Base-by-base conservation (phyloP, 2,113 vertebrate species). In the Coturnix japonica region DNA sequence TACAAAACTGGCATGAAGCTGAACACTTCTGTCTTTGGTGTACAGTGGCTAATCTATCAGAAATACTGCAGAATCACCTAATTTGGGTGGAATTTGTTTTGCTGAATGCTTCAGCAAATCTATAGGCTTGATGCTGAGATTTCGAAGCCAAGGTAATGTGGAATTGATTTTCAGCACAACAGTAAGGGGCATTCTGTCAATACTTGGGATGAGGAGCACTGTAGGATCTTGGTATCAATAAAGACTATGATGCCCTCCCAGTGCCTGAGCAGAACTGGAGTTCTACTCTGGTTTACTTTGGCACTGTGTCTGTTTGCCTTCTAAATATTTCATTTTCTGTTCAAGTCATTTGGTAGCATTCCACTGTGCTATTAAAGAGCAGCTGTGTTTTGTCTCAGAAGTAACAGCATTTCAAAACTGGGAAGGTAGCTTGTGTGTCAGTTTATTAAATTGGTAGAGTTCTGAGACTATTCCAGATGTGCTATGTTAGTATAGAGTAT, bases 301-400 rank as follows among this genome's bases (percentile, higher is more conserved):
- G 64, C 64, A 84, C 76, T 64, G 8, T 74, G 69, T 95, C 53
- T 76, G 26, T 80, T 84, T 85, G 70, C 39, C 46, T 39, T 72
- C n/a, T 95, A 69, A 89, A 73, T 95, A 76, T 85, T 94, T 94
- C 35, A 77, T 92, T 69, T 46, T 37, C 64, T 80, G 67, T 61
- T 92, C 56, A 81, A 14, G 9, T 77, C 37, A 9, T 67, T 74
- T 82, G 84, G 81, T 89, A 43, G 30, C 37, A 35, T 89, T 87
- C 43, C 81, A 72, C 44, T 7, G 35, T 78, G 49, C 49, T 59
- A 46, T 31, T 31, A 41, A 57, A 80, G 53, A 23, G 56, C 64
- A 80, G 26, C 9, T 0, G 0, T 26, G 35, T 37, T 65, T 75
- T 70, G 30, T 64, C 75, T 74, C 39, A 25, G 70, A 56, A 74